Evolutionary conservation across 2,888 invertebrate species (phyloP), one percentile per base, ranked within the genome.

Genomic region (Cantharis flavilabris): DNA sequence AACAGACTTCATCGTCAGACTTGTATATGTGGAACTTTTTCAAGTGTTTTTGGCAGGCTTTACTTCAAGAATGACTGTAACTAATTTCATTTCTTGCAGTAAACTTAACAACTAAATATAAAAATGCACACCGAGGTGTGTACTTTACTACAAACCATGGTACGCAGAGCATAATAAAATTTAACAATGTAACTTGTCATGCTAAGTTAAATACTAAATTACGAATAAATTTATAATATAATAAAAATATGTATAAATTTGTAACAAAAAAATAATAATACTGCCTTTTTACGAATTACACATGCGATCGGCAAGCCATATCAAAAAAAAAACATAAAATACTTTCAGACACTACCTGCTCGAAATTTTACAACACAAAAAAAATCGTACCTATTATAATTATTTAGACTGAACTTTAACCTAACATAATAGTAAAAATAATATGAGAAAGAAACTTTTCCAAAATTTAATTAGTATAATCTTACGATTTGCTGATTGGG

Each of bases 401-500:
- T 65, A 23, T 65, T 23, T 65, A 65, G 23, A 20, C n/a, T 33
- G 33, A 33, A 20, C 65, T 13, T 65, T 20, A 65, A 65, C 63
- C 33, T 33, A 33, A 33, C 33, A 33, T 33, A n/a, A 13, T 33
- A 33, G 33, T 33, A 33, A 33, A 33, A 9, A 20, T 13, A 64
- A 14, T 14, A 18, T 64, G 18, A 20, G 64, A 18, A 64, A 20
- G 20, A 64, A 11, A 18, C 16, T 16, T 64, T 64, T 64, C 10
- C 10, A 64, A 65, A 20, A 65, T 23, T 65, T 70, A 9, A 78
- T 72, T 76, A 72, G 72, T 33, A 33, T 65, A 62, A 72, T 86
- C 94, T 93, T 92, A 94, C 94, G 94, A 89, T 93, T 93, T 85
- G 93, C 90, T 86, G 90, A 90, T 83, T 93, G 93, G 65, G 93